phyloP scores from a whole-genome alignment of 2,888 invertebrate species.

The Trissonchulus sp. region DNA sequence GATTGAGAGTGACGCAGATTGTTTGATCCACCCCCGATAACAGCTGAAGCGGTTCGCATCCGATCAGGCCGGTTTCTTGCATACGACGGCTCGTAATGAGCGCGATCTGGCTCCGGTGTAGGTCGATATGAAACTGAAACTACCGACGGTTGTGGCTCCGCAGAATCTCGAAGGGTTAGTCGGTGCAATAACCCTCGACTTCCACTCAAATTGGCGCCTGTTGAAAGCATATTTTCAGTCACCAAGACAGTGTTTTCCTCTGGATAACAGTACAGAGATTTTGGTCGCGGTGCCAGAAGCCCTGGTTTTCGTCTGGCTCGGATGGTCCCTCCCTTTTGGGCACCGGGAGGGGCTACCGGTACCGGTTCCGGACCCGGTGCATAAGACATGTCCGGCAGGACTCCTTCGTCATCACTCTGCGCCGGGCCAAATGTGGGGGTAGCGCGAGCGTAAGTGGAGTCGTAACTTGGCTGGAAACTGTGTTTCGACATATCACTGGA shows the following conservation, averaged over 20 bases:
- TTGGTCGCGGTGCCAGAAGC: constrained; percentile 8
- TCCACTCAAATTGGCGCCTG: neutral
- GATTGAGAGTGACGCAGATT: constrained; percentile 25
- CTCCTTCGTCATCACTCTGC: constrained; percentile 6
- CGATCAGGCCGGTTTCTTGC: too few species aligned
- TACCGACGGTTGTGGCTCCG: too few species aligned
- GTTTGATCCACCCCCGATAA: too few species aligned
- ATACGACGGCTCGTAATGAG: too few species aligned
- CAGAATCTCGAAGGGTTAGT: neutral
- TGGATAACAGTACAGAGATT: constrained; percentile 30
- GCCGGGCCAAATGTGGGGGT: neutral
- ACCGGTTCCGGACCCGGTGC: neutral
- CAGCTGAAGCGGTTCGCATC: too few species aligned
- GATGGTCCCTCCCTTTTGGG: too few species aligned
- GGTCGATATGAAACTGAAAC: too few species aligned
- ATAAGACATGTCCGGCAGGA: too few species aligned
- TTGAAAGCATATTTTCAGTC: constrained; percentile 12
- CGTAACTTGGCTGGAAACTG: neutral
- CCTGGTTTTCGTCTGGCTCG: constrained; percentile 6
- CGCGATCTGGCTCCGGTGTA: too few species aligned
- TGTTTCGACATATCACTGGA: neutral
- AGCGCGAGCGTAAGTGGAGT: neutral
- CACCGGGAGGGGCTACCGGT: neutral
- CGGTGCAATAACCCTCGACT: neutral
- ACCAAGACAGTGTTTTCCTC: constrained; percentile 32